These are phyloP conservation scores for Sebastes nivosus DNA, from an alignment of 2,797 vertebrate genomes.

Conservation along the genomic window DNA sequence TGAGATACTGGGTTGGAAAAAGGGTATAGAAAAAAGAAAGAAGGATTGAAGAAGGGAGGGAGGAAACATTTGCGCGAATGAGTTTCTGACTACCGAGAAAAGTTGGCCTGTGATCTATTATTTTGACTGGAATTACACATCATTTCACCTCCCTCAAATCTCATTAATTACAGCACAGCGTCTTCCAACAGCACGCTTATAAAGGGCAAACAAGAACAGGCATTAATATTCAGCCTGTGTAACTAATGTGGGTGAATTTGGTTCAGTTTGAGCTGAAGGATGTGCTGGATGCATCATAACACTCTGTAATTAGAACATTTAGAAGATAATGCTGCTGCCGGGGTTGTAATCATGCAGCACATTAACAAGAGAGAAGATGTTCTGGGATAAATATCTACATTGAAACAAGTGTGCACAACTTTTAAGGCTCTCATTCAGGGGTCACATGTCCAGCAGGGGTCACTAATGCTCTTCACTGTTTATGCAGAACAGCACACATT, in stretches of 20 bases:
- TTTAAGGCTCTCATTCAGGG: background rate
- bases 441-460: constrained; percentile 68
- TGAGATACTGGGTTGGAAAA: background rate
- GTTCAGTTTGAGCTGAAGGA: constrained; percentile 23
- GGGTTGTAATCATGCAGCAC: background rate
- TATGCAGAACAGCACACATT: background rate
- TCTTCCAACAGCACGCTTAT: constrained; percentile 46
- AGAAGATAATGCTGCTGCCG: background rate
- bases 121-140: constrained; percentile 57
- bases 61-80: background rate
- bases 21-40: background rate
- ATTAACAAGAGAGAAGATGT: background rate
- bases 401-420: background rate
- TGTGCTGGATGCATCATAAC: constrained; percentile 2
- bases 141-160: constrained; percentile 55
- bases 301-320: constrained; percentile 17
- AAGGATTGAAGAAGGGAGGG: background rate
- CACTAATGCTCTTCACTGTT: constrained; percentile 38
- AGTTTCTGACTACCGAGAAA: constrained; percentile 30
- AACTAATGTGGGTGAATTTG: constrained; percentile 38
- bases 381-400: background rate
- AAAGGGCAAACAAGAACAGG: constrained; percentile 46
- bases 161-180: constrained; percentile 58
- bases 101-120: constrained; percentile 52
- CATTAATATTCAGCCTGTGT: constrained; percentile 56